Conservation (phyloP, 2,797 vertebrate genomes). For the Hydrolagus colliei region DNA sequence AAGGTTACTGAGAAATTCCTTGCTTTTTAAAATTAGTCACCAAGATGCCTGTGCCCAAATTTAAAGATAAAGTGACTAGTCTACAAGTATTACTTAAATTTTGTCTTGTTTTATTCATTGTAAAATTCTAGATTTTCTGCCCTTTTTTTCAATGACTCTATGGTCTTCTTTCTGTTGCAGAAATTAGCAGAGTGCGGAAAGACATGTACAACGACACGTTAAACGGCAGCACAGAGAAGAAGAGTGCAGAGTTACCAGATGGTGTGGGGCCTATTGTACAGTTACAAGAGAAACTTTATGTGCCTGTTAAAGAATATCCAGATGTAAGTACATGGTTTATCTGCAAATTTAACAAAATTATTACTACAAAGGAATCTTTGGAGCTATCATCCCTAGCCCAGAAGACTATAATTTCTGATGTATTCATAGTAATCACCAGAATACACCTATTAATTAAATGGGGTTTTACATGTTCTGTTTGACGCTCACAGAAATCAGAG, state of each 20-base stretch:
- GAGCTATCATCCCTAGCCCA: neutral
- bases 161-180: constrained; percentile 54
- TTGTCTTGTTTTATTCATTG: neutral
- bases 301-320: constrained; percentile 97
- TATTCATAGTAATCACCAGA: neutral
- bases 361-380: neutral
- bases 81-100: neutral
- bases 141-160: neutral
- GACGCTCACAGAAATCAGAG: neutral
- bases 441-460: neutral
- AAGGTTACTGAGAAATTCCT: too few relatives aligned
- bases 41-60: neutral
- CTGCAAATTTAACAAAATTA: neutral
- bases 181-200: constrained; percentile 97
- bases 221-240: constrained; percentile 89
- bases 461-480: neutral
- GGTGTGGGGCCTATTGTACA: constrained; percentile 90
- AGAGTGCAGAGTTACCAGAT: constrained; percentile 87
- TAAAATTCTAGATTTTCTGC: neutral
- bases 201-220: constrained; percentile 99
- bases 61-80: neutral
- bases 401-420: neutral
- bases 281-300: constrained; percentile 97
- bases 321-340: constrained; percentile 75
- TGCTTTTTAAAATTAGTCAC: neutral